Conservation (phyloP, 2,797 vertebrate species). For the Cichlasoma orientale region DNA sequence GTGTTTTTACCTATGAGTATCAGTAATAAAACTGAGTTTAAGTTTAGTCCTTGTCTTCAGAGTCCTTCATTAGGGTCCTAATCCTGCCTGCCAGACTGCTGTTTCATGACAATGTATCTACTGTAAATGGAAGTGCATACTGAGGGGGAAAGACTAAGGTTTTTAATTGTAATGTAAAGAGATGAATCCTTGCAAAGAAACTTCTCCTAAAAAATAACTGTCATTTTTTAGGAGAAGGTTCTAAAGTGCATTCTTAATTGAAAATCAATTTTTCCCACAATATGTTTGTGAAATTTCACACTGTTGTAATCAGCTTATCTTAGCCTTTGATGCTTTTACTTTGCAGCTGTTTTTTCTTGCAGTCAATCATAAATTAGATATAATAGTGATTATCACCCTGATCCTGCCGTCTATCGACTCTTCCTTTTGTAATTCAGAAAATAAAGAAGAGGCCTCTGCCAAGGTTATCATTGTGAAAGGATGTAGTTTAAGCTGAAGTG, state of each 20-base stretch:
- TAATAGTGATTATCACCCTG: not conserved
- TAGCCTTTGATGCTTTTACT: not conserved
- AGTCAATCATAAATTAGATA: not conserved
- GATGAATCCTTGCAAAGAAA: not conserved
- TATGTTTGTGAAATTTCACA: too few species aligned
- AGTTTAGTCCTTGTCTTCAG: too few species aligned
- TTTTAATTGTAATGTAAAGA: not conserved
- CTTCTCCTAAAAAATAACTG: not conserved
- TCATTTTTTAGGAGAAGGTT: not conserved
- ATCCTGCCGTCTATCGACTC: too few species aligned
- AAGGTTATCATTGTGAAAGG: not conserved
- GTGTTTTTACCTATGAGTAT: not conserved
- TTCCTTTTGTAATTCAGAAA: not conserved
- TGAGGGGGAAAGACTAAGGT: not conserved
- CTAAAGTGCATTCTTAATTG: not conserved
- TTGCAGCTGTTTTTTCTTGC: not conserved
- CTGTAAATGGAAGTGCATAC: not conserved
- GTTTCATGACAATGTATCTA: not conserved
- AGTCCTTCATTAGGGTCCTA: too few species aligned
- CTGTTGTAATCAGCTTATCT: not conserved
- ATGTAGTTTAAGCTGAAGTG: not conserved
- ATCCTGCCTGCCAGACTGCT: too few species aligned
- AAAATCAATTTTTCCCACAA: too few species aligned
- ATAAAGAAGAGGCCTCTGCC: not conserved
- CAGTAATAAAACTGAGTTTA: too few species aligned